These are phyloP conservation scores for Scrobipalpa atriplicella DNA, from an alignment of 2,888 invertebrate genomes.

Conservation along the genomic window DNA sequence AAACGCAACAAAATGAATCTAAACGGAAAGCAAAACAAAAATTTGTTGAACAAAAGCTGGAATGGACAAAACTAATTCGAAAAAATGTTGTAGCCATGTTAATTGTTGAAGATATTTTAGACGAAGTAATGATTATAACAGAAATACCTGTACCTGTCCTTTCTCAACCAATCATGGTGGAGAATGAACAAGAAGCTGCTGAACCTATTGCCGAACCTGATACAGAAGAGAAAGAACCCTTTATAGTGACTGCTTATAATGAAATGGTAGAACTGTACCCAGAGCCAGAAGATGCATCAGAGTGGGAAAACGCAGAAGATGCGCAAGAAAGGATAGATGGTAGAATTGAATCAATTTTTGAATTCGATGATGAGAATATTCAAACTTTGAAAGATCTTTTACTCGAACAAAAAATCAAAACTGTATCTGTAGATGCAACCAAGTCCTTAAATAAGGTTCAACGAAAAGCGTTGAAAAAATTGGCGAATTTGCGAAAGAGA, in stretches of 20 bases:
- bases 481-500: constrained; percentile 65
- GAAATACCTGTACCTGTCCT: constrained; percentile 34
- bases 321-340: constrained; percentile 69
- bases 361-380: constrained; percentile 70
- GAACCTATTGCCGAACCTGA: constrained; percentile 60
- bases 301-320: constrained; percentile 77
- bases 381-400: constrained; percentile 61
- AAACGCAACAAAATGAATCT: constrained; percentile 62
- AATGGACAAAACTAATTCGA: constrained; percentile 60
- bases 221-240: constrained; percentile 51
- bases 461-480: constrained; percentile 51
- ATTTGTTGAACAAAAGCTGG: constrained; percentile 47
- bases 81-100: constrained; percentile 58
- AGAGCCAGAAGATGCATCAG: constrained; percentile 69
- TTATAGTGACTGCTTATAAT: constrained; percentile 62
- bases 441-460: constrained; percentile 58
- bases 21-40: constrained; percentile 52
- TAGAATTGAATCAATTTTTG: constrained; percentile 71
- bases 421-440: constrained; percentile 66
- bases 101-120: constrained; percentile 61
- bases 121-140: constrained; percentile 39
- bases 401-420: constrained; percentile 70
- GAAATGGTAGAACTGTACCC: constrained; percentile 70
- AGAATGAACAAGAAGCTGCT: neutral
- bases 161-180: neutral